Evolutionary conservation across 1,140 invertebrate species (phyloP).

Genomic region (Diabrotica undecimpunctata): DNA sequence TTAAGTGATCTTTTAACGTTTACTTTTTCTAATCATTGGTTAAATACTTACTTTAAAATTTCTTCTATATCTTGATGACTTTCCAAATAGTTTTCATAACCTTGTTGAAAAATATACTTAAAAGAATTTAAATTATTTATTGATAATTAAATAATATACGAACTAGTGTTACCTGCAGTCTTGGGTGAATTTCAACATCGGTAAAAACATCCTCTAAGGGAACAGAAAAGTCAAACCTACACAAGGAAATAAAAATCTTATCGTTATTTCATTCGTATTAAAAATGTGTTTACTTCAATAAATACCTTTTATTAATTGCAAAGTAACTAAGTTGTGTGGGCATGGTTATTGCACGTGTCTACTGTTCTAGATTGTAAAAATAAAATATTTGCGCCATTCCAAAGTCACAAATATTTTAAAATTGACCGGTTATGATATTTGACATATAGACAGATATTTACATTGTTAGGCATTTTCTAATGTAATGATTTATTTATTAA

Average conservation of each 20-base stretch:
- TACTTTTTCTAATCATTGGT: too few species aligned
- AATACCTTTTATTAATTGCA: neutral
- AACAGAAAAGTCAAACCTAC: slow-evolving; percentile 33
- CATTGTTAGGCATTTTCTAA: too few species aligned
- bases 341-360: neutral
- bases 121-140: slow-evolving; percentile 11
- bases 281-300: neutral
- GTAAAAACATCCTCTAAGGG: slow-evolving; percentile 34
- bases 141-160: neutral
- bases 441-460: too few species aligned
- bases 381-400: too few species aligned
- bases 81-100: slow-evolving; percentile 9
- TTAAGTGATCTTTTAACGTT: too few species aligned
- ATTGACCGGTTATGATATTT: too few species aligned
- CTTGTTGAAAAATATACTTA: slow-evolving; percentile 22
- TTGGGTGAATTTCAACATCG: slow-evolving; percentile 25
- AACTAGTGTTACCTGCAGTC: slow-evolving; percentile 22
- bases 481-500: too few species aligned
- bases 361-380: neutral
- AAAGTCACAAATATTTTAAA: too few species aligned
- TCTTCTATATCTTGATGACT: slow-evolving; percentile 1
- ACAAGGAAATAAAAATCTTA: neutral
- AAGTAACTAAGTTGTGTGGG: neutral
- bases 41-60: slow-evolving; percentile 22
- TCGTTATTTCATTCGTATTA: neutral